Evolutionary conservation across 2,888 invertebrate genomes (phyloP).

Genomic region (Nymphalis urticae): DNA sequence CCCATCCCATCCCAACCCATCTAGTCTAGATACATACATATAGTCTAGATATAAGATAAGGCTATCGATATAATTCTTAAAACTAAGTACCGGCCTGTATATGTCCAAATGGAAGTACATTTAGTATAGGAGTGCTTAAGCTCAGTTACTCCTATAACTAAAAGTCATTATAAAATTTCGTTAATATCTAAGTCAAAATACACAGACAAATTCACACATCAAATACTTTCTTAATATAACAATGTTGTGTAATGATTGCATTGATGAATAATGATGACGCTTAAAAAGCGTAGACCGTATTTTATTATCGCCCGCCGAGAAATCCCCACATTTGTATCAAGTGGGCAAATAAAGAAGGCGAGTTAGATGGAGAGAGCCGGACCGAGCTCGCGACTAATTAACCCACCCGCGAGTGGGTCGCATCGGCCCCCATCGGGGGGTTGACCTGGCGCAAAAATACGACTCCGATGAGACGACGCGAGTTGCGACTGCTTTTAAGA

Average conservation of each 20-base stretch:
- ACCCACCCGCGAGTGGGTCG: conserved; percentile 57
- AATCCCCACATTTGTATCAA: conserved; percentile 75
- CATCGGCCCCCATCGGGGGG: conserved; percentile 47
- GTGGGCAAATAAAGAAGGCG: conserved; percentile 80
- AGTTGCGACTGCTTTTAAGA: conserved; percentile 57
- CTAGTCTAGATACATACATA: too few relatives aligned
- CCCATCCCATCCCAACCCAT: too few relatives aligned
- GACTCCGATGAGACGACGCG: conserved; percentile 63
- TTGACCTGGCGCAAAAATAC: conserved; percentile 64
- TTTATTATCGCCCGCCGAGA: conserved; percentile 41
- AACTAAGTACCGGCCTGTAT: too few relatives aligned
- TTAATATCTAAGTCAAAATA: not conserved
- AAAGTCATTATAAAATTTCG: not conserved
- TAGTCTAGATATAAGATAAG: too few relatives aligned
- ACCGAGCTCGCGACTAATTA: conserved; percentile 80
- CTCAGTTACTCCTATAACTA: too few relatives aligned
- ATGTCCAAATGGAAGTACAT: too few relatives aligned
- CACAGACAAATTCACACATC: not conserved
- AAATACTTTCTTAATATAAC: not conserved
- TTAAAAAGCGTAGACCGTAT: conserved; percentile 39
- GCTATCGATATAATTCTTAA: too few relatives aligned
- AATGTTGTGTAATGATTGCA: conserved; percentile 17
- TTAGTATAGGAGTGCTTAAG: too few relatives aligned
- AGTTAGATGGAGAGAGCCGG: conserved; percentile 78
- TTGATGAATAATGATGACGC: conserved; percentile 30